Evolutionary conservation across 2,797 vertebrate genomes (phyloP), one percentile per base, ranked within the genome.

Genomic region (Phataginus tetradactyla): DNA sequence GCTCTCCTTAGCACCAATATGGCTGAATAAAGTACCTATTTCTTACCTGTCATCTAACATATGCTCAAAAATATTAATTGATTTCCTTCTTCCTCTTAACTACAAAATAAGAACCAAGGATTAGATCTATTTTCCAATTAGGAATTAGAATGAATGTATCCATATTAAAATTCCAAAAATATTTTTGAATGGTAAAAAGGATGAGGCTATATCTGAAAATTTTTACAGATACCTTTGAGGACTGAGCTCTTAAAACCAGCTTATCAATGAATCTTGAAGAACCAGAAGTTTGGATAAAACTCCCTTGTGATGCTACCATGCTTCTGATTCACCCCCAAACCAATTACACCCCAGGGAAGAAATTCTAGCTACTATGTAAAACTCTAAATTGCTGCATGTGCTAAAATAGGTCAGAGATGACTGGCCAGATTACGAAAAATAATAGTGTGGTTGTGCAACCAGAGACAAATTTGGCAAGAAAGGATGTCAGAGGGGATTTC

Each of bases 401-500:
- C 80, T 91, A 61, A 64, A 95, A 59, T 59, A 85, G 94, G 20
- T 79, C 81, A 81, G n/a, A 94, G 77, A 84, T 69, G 78, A 13
- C 20, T 61, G 34, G 18, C 39, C 57, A 85, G 66, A 93, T 86
- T 37, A 88, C 29, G 69, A 14, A 37, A 57, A 86, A 79, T 78
- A 85, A 81, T 23, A 37, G 0, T 79, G 42, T 88, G 45, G 55
- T 37, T 25, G 2, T 85, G 61, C 34, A 94, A 94, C 32, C 64
- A 96, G 85, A 96, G 21, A 64, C 13, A 20, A n/a, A 77, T 94
- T 90, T 96, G 66, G 72, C 80, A 84, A 94, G 86, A 96, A 91
- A 83, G 77, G 71, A 66, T 51, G 61, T 86, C 42, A 71, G 13
- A 13, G 95, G 95, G 95, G 61, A 95, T 97, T 97, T 97, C 96